Percentiles rank a stretch among this genome's conserved stretches.
Evolutionary conservation across 2,113 vertebrate species (phyloP).

Genomic region (Indicator indicator): DNA sequence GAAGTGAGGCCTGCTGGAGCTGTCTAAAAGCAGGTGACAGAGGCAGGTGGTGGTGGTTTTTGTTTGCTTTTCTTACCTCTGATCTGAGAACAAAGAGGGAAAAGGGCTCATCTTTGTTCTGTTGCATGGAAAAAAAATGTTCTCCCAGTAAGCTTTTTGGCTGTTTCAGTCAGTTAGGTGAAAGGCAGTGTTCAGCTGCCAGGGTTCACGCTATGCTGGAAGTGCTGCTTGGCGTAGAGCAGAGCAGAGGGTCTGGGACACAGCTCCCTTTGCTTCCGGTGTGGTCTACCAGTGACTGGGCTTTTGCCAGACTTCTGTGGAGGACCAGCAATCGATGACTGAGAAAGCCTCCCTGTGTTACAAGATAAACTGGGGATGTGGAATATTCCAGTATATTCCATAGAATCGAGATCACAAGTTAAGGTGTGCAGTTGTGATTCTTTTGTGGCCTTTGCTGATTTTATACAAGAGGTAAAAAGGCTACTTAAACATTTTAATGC

Average conservation of each 20-base stretch:
- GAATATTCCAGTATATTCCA: background rate
- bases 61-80: background rate
- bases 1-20: background rate
- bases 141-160: background rate
- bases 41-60: background rate
- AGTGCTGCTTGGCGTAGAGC: accelerated
- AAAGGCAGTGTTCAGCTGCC: background rate
- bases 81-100: background rate
- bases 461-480: background rate
- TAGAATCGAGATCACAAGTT: background rate
- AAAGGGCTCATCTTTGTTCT: background rate
- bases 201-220: background rate
- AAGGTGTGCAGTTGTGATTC: background rate
- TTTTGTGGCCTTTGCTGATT: too few species aligned
- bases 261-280: background rate
- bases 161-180: accelerated
- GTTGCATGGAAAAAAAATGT: background rate
- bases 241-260: background rate
- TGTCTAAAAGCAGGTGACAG: background rate
- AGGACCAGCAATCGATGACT: background rate
- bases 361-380: background rate
- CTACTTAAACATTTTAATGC: background rate
- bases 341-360: background rate
- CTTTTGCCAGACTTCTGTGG: background rate
- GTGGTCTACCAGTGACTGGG: background rate